phyloP scores from a whole-genome alignment of 1,140 invertebrate species.

The Ladona fulva region DNA sequence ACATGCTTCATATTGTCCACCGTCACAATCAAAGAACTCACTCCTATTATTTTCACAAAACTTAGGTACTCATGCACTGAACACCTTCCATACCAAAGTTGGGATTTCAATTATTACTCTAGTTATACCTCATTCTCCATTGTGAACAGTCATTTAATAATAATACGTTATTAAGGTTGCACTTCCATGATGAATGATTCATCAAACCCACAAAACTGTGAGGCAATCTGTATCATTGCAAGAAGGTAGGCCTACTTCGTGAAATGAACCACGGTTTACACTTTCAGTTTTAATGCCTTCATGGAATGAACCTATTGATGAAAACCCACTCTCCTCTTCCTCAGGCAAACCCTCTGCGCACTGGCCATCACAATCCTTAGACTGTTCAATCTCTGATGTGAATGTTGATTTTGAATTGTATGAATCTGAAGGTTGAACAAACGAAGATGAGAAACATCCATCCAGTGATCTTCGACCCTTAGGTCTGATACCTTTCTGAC shows the following conservation, averaged over 20 bases:
- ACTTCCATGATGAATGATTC: no score
- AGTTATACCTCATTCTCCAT: no score
- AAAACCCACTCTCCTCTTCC: neutral
- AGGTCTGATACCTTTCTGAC: neutral
- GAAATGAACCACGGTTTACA: neutral
- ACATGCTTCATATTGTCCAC: no score
- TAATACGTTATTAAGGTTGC: no score
- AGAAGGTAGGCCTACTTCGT: neutral
- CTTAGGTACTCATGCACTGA: no score
- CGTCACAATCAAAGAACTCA: no score
- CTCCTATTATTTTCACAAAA: no score
- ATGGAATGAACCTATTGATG: neutral
- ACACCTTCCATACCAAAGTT: no score
- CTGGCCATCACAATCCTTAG: neutral
- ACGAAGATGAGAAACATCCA: neutral
- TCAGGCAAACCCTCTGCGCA: neutral
- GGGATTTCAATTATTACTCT: no score
- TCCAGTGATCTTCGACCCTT: neutral
- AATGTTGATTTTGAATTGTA: neutral
- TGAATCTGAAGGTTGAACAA: neutral
- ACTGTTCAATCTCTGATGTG: neutral
- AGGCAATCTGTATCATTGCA: neutral
- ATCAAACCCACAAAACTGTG: neutral
- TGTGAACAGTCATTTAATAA: no score
- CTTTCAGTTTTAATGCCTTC: neutral